Evolutionary conservation across 2,797 vertebrate species (phyloP).

Genomic region (Anguilla obscura): DNA sequence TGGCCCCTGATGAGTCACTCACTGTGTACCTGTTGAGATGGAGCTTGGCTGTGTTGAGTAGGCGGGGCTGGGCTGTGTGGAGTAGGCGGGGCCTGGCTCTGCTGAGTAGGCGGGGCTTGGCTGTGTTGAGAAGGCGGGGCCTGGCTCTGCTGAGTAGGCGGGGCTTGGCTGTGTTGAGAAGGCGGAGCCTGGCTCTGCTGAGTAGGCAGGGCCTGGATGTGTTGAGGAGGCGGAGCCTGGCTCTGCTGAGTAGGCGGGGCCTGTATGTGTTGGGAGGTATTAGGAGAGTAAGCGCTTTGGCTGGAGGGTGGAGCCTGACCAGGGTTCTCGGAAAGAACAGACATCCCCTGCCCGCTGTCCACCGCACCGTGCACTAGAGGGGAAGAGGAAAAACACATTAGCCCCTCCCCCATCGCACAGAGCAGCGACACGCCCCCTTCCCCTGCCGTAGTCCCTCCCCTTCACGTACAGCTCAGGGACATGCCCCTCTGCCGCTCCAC

Average conservation of each 20-base stretch:
- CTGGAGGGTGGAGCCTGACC: constrained; percentile 67
- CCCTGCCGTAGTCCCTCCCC: constrained; percentile 40
- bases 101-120: neutral
- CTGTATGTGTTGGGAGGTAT: constrained; percentile 56
- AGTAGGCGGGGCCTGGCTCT: neutral
- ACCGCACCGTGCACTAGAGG: constrained; percentile 78
- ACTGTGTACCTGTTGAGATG: constrained; percentile 69
- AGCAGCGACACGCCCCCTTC: constrained; percentile 39
- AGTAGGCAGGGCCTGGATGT: constrained; percentile 37
- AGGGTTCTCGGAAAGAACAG: constrained; percentile 84
- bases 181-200: constrained; percentile 51
- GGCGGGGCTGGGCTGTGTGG: neutral
- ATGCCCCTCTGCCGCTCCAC: constrained; percentile 80
- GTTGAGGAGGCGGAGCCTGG: constrained; percentile 37
- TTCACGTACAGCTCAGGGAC: constrained; percentile 71
- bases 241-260: constrained; percentile 38
- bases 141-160: constrained; percentile 20
- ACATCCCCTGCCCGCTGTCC: constrained; percentile 92
- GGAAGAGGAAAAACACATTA: neutral
- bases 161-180: constrained; percentile 53
- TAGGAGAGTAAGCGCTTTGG: constrained; percentile 65
- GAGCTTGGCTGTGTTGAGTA: neutral
- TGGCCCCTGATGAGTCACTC: constrained; percentile 62
- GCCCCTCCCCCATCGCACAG: constrained; percentile 47
- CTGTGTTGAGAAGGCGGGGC: constrained; percentile 36